Evolutionary conservation across 1,140 invertebrate genomes (phyloP), one percentile per base, ranked within the genome.

Genomic region (Asbolus verrucosus): DNA sequence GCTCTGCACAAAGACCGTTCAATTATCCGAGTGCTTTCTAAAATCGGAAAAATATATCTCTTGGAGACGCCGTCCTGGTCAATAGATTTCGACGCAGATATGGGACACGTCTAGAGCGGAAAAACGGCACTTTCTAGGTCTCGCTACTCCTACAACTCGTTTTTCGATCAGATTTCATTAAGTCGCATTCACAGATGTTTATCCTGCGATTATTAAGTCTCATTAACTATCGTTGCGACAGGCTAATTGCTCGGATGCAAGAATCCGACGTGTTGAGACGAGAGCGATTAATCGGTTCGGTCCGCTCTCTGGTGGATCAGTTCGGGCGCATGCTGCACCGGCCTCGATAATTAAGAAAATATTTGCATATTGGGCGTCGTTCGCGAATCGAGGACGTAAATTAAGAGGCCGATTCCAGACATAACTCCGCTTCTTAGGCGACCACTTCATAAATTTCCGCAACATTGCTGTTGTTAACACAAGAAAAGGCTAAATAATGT

Each of bases 161-260:
- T 54, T 54, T 54, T 46, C 46, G 46, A 54, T 54, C 46, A 54
- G 46, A 54, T 54, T 54, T 54, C 46, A 54, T 54, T 54, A 54
- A 54, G 27, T 54, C 6, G 33, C 11, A 54, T 54, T 54, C 21
- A 21, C 46, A 27, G 46, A 54, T 54, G 46, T 54, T 54, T 27
- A 54, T 54, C 46, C 21, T 3, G 11, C 46, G 46, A 54, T 54
- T 54, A 54, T 54, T 54, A 54, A 54, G 46, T 54, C 46, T 54
- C 46, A 54, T 50, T 50, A 50, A 50, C 11, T 11, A 50, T 27
- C 18, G 18, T 27, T 27, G 11, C 46, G 46, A 54, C 46, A 54
- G 24, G 21, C 46, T 54, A 54, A 54, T 54, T 43, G 39, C 39
- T 43, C 39, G n/a, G n/a, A n/a, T n/a, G 39, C 39, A 43, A 43